Evolutionary conservation across 2,113 vertebrate genomes (phyloP), one percentile per base, ranked within the genome.

Genomic region (Hipposideros armiger): DNA sequence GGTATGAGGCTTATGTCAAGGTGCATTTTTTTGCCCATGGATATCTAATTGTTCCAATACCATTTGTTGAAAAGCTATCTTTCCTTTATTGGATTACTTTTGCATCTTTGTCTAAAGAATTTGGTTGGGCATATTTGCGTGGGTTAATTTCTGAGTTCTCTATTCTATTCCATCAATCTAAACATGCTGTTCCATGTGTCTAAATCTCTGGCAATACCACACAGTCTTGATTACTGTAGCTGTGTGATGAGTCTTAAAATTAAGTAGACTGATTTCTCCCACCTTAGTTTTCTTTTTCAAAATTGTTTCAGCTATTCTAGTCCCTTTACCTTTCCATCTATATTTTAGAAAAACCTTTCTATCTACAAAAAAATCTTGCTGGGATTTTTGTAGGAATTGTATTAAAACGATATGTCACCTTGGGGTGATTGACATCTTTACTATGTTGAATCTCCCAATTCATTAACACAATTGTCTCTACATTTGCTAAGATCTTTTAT

Each of bases 251-350:
- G 22, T 91, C 94, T 87, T 66, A 30, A 66, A 91, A 58, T 58
- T 40, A 40, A 36, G 17, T 66, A 81, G 56, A 64, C 42, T 67
- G 24, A 73, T 19, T 91, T 45, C 28, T 86, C 40, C 3, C 30
- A 92, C 19, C 6, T 62, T 70, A 42, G n/a, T 88, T 94, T 86
- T 80, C 28, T 91, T 62, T 91, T 86, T 91, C 11, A 81, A 85
- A 86, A 80, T 91, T 42, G 2, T 42, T 64, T 78, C 42, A 64
- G 36, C 26, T 52, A 74, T 58, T 56, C 74, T 40, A 88, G 19
- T 42, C 58, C 28, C 47, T 62, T 58, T 54, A 17, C 52, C 13
- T 54, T 54, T 54, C 52, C 52, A 54, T 13, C 14, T 54, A 13
- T 17, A 82, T 64, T 69, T 87, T 74, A 52, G 20, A 91, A 82